phyloP scores from a whole-genome alignment of 2,888 invertebrate species.

The Galeruca laticollis region DNA sequence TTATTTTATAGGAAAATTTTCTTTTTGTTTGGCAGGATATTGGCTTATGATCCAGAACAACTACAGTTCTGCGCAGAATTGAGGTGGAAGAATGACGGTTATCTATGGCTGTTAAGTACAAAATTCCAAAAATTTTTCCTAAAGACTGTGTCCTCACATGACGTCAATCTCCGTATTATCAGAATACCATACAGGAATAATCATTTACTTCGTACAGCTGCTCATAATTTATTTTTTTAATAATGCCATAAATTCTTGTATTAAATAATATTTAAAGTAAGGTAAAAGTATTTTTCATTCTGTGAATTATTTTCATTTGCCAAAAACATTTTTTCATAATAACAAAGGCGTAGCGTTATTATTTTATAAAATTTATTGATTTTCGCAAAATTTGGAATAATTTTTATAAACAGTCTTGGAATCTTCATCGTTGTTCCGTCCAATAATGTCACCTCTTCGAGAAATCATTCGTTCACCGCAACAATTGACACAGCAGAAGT shows the following conservation, averaged over 20 bases:
- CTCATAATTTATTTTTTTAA: constrained; percentile 45
- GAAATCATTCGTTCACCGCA: too few relatives aligned
- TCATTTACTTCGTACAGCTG: constrained; percentile 24
- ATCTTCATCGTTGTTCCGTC: too few relatives aligned
- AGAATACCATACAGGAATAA: constrained; percentile 62
- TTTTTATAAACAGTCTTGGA: too few relatives aligned
- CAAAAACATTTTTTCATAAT: too few relatives aligned
- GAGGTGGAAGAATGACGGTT: constrained; percentile 76
- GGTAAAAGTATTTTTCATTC: neutral
- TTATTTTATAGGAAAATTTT: too few relatives aligned
- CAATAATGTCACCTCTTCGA: too few relatives aligned
- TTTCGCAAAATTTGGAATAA: too few relatives aligned
- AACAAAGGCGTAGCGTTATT: too few relatives aligned
- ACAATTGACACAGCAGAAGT: too few relatives aligned
- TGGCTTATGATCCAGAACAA: constrained; percentile 78
- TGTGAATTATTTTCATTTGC: too few relatives aligned
- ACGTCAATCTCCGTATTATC: constrained; percentile 81
- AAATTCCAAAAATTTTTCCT: constrained; percentile 86
- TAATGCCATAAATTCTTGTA: neutral
- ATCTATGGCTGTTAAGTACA: constrained; percentile 80
- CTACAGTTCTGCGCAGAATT: constrained; percentile 86
- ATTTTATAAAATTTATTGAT: too few relatives aligned
- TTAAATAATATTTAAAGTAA: too few relatives aligned
- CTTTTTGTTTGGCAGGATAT: constrained; percentile 68
- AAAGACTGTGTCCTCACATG: constrained; percentile 74